phyloP scores from a whole-genome alignment of 2,113 vertebrate species.

The Cnemophilus loriae region DNA sequence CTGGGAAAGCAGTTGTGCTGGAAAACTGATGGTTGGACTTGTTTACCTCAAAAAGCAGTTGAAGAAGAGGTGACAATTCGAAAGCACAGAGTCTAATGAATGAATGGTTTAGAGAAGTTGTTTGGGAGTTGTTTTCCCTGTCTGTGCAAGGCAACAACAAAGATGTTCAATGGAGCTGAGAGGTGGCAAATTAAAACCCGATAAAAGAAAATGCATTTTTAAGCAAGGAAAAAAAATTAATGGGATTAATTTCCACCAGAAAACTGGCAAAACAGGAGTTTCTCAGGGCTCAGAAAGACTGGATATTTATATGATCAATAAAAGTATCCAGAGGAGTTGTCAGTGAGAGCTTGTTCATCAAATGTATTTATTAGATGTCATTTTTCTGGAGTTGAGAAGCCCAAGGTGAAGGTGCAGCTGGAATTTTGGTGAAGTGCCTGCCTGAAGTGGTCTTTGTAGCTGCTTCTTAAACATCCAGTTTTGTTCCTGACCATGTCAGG shows the following conservation, averaged over 20 bases:
- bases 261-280: neutral
- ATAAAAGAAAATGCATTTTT: constrained; percentile 40
- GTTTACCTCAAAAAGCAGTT: neutral
- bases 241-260: neutral
- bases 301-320: neutral
- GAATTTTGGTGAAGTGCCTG: neutral
- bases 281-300: neutral
- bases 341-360: neutral
- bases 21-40: neutral
- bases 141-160: neutral
- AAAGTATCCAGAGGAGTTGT: neutral
- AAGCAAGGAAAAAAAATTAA: neutral
- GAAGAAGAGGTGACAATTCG: constrained; percentile 3
- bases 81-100: neutral
- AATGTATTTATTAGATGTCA: neutral
- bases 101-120: neutral
- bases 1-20: neutral
- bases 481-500: neutral
- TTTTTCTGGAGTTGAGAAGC: neutral
- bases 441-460: neutral
- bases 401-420: neutral
- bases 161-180: constrained; percentile 38
- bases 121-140: constrained; percentile 15
- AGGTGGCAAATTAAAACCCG: constrained; percentile 49
- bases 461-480: neutral